Evolutionary conservation across 2,888 invertebrate species (phyloP).

Genomic region (Drosophila kuntzei): DNA sequence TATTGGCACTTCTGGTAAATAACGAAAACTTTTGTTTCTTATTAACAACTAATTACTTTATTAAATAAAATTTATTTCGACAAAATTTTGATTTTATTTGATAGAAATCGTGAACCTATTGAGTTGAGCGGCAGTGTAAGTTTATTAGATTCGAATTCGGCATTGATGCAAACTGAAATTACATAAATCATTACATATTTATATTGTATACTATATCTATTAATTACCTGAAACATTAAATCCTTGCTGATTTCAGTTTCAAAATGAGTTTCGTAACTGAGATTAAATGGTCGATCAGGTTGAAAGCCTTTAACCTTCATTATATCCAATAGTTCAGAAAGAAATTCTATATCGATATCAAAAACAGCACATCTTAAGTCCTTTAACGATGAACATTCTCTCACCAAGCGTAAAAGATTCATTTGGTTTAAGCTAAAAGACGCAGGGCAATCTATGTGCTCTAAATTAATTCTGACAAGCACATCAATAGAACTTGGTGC

Average conservation of each 20-base stretch:
- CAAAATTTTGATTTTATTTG: too few relatives aligned
- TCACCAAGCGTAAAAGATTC: not conserved
- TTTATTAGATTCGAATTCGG: constrained; percentile 16
- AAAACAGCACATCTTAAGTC: not conserved
- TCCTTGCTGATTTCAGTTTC: not conserved
- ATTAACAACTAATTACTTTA: too few relatives aligned
- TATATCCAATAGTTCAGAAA: constrained; percentile 3
- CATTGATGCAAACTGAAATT: constrained; percentile 3
- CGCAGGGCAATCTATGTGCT: not conserved
- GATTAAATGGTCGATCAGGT: not conserved
- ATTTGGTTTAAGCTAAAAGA: not conserved
- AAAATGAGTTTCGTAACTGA: not conserved
- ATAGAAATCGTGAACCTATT: too few relatives aligned
- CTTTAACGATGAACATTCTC: constrained; percentile 1
- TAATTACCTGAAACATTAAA: not conserved
- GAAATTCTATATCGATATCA: not conserved
- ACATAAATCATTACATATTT: not conserved
- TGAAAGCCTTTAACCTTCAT: constrained; percentile 5
- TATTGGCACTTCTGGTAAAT: too few relatives aligned
- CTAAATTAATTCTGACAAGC: constrained; percentile 1
- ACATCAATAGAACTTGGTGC: not conserved
- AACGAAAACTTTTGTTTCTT: too few relatives aligned
- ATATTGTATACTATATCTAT: not conserved
- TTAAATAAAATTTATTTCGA: too few relatives aligned
- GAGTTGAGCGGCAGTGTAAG: too few relatives aligned